Conservation (phyloP, 2,113 vertebrate species). For the Thamnophis sirtalis region DNA sequence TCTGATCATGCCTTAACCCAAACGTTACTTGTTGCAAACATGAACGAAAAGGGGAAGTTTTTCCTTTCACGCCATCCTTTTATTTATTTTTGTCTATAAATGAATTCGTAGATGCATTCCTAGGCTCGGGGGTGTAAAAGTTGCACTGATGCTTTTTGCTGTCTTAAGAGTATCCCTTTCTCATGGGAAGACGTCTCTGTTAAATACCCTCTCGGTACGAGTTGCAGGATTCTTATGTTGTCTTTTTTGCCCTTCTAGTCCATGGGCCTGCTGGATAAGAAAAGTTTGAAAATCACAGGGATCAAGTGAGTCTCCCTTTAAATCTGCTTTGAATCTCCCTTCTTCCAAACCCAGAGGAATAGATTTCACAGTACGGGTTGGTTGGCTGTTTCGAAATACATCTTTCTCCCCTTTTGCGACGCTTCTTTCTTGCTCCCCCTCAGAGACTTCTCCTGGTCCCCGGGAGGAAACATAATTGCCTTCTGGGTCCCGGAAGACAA, state of each 20-base stretch:
- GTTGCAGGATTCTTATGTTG: background rate
- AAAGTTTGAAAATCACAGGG: constrained; percentile 94
- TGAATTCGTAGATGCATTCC: background rate
- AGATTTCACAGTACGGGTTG: background rate
- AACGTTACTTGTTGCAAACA: background rate
- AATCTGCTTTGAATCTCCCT: background rate
- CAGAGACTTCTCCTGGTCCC: constrained; percentile 99
- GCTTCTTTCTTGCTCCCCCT: constrained; percentile 1
- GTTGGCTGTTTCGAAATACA: background rate
- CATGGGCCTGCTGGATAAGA: constrained; percentile 97
- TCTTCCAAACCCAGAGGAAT: background rate
- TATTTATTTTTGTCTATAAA: background rate
- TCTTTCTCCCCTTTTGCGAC: too few species aligned
- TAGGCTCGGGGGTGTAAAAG: too few species aligned
- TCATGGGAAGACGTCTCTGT: background rate
- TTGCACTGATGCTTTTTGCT: background rate
- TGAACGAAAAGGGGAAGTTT: background rate
- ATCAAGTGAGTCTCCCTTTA: constrained; percentile 82
- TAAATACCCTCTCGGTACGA: background rate
- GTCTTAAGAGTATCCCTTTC: background rate
- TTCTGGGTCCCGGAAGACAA: constrained; percentile 99
- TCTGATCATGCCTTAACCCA: background rate
- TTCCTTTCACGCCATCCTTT: background rate
- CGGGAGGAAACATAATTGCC: constrained; percentile 95
- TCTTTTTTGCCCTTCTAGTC: constrained; percentile 70